Conservation (phyloP, 2,113 vertebrate genomes). For the Hypanus sabinus region DNA sequence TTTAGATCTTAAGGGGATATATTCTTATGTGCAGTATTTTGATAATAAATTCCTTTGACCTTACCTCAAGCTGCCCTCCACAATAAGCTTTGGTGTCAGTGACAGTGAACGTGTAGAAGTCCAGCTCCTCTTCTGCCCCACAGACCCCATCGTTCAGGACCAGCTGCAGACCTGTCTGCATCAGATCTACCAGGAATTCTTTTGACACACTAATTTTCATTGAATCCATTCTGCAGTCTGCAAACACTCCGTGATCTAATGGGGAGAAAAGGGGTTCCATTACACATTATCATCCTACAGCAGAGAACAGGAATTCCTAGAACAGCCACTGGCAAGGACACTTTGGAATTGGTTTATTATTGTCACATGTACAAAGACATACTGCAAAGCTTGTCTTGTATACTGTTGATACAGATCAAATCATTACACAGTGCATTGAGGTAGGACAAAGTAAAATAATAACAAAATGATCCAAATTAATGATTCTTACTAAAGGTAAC, state of each 20-base stretch:
- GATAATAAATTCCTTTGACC: background rate
- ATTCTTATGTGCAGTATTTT: no score
- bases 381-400: no score
- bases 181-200: conserved; percentile 46
- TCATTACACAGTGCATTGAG: no score
- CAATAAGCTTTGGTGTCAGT: conserved; percentile 44
- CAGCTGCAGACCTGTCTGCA: conserved; percentile 44
- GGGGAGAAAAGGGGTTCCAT: background rate
- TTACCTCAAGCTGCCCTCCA: conserved; percentile 49
- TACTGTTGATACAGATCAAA: no score
- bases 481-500: no score
- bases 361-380: no score
- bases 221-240: conserved; percentile 47
- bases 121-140: conserved; percentile 40
- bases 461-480: no score
- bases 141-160: conserved; percentile 55
- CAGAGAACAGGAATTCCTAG: background rate
- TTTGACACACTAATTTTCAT: conserved; percentile 51
- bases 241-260: conserved; percentile 55
- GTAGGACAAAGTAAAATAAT: no score
- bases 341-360: no score
- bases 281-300: no score
- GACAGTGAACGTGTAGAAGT: conserved; percentile 46
- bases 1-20: no score
- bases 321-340: background rate